Conservation (phyloP, 2,797 vertebrate species). For the Xenopus petersii region DNA sequence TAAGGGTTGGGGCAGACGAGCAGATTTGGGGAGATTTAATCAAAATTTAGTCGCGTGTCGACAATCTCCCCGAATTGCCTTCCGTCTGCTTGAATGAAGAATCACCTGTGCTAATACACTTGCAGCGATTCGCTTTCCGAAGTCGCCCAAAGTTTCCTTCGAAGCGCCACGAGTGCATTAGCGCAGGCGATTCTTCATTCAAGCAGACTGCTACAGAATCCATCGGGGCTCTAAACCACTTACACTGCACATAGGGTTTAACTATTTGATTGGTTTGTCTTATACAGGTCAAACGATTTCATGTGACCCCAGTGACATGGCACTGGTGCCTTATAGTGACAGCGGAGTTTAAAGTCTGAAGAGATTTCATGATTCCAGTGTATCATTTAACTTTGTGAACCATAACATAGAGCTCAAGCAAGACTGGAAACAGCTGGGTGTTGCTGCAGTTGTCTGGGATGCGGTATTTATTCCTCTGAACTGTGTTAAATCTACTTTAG, state of each 20-base stretch:
- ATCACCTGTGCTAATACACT: too few species aligned
- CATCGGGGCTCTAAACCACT: too few species aligned
- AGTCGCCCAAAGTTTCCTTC: too few species aligned
- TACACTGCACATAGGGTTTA: too few species aligned
- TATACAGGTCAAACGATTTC: not conserved
- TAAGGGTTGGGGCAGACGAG: not conserved
- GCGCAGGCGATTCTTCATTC: too few species aligned
- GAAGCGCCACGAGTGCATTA: too few species aligned
- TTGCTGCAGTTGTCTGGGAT: conserved; percentile 93
- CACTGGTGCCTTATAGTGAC: conserved; percentile 66
- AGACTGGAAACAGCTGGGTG: conserved; percentile 86
- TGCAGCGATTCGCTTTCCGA: too few species aligned
- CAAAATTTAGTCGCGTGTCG: too few species aligned
- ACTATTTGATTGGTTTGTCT: not conserved
- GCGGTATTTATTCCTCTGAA: conserved; percentile 70
- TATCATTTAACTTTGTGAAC: conserved; percentile 76
- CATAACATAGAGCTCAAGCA: conserved; percentile 75
- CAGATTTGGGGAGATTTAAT: not conserved
- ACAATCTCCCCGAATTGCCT: too few species aligned
- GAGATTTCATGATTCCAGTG: conserved; percentile 77
- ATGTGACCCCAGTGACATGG: conserved; percentile 52
- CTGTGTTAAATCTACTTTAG: not conserved
- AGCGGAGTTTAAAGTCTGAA: conserved; percentile 64
- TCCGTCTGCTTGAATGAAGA: too few species aligned
- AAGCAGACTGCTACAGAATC: too few species aligned